Evolutionary conservation across 2,113 vertebrate genomes (phyloP), one percentile per base, ranked within the genome.

Genomic region (Pseudorasbora parva): DNA sequence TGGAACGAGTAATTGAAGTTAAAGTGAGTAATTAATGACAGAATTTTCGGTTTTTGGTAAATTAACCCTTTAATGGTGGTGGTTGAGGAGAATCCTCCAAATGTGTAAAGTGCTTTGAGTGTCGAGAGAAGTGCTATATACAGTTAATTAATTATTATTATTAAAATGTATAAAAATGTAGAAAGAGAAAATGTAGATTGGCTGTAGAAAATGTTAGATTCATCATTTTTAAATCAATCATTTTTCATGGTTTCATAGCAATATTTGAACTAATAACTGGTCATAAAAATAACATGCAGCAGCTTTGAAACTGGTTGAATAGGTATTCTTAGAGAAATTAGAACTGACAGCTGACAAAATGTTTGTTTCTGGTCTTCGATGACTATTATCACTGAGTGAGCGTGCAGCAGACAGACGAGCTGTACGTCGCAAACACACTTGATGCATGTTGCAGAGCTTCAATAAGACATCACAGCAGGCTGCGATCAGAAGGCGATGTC

Each of bases 401-500:
- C 54, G 54, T 68, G 77, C 80, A 64, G 84, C 73, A 86, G 60
- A 87, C 41, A 73, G 41, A 81, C 23, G 49, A 75, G 82, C 82
- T 68, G 37, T 0, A 73, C 78, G 15, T 37, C 37, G 30, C 60
- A 62, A 27, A 76, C 47, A 54, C 37, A 71, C 78, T 74, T 86
- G 80, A 84, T 82, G 85, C 77, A 83, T 80, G 68, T 74, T 86
- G 80, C 73, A 81, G 83, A 71, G 47, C 82, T 83, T 88, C 80
- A 89, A 78, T 85, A 87, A 86, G 88, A 88, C 86, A 87, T 87
- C 85, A 89, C 82, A 84, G 73, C 66, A 77, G 33, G 78, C 45
- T 72, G 11, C 15, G 45, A 82, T 68, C 33, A 15, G 81, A 60
- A 71, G 77, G 71, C 85, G 80, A 83, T 41, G 82, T 86, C 62